Percentiles rank a stretch among this genome's conserved stretches.
Conservation (phyloP, 2,888 invertebrate species). For the Margaritifera margaritifera region DNA sequence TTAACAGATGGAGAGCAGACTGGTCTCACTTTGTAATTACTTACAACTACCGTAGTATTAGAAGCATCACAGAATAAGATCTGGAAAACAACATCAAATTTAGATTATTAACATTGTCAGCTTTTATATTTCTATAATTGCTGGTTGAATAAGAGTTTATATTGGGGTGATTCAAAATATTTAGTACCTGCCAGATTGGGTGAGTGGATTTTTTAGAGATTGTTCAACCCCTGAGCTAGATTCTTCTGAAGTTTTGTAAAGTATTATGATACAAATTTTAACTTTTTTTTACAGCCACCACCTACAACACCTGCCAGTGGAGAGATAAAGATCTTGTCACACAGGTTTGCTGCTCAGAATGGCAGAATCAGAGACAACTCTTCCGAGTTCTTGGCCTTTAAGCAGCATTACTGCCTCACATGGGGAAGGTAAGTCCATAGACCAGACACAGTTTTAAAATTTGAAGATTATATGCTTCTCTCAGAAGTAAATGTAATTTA, state of each 20-base stretch:
- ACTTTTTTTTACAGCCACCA: conserved; percentile 62
- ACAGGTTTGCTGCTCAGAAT: conserved; percentile 70
- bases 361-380: conserved; percentile 63
- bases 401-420: conserved; percentile 69
- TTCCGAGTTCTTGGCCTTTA: conserved; percentile 68
- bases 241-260: conserved; percentile 4
- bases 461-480: background rate
- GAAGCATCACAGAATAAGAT: no score
- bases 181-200: no score
- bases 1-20: no score
- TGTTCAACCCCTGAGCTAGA: no score
- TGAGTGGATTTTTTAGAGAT: no score
- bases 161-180: no score
- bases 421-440: conserved; percentile 67
- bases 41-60: no score
- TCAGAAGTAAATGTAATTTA: background rate
- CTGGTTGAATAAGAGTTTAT: no score
- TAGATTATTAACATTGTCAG: no score
- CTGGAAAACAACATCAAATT: no score
- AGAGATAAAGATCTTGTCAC: conserved; percentile 59
- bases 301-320: conserved; percentile 71
- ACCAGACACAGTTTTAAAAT: background rate
- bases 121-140: no score
- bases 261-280: conserved; percentile 2
- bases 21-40: no score